Percentiles rank a stretch among this genome's conserved stretches.
Evolutionary conservation across 2,113 vertebrate species (phyloP).

Genomic region (Empidonax alnorum): DNA sequence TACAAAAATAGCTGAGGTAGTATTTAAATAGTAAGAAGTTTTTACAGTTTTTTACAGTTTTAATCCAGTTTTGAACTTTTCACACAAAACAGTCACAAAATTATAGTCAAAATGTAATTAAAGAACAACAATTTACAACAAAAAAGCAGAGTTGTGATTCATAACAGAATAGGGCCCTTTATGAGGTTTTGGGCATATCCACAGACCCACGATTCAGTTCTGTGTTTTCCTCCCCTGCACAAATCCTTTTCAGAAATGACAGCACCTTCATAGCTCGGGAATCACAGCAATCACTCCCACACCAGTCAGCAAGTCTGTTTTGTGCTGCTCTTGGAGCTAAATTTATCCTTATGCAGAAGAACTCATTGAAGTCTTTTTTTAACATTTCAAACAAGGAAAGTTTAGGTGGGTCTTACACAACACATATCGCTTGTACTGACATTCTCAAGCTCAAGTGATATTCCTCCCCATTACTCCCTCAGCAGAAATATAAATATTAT

Average conservation of each 20-base stretch:
- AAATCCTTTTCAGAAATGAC: background rate
- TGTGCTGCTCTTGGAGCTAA: background rate
- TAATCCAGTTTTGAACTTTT: background rate
- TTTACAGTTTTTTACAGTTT: background rate
- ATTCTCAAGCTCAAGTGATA: background rate
- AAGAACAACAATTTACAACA: background rate
- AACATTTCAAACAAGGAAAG: background rate
- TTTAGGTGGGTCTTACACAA: background rate
- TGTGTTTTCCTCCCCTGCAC: background rate
- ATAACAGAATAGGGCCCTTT: background rate
- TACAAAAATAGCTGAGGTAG: background rate
- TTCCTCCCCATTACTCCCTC: background rate
- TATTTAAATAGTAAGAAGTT: background rate
- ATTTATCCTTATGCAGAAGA: slow-evolving; percentile 27
- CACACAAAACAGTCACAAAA: background rate
- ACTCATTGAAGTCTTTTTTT: background rate
- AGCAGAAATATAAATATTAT: background rate
- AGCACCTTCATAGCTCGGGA: background rate
- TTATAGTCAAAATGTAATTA: background rate
- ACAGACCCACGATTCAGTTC: background rate
- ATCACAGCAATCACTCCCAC: slow-evolving; percentile 25
- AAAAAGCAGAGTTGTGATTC: background rate
- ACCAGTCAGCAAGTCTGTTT: background rate
- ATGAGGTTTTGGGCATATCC: background rate
- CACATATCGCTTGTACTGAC: background rate